Conservation (phyloP, 2,113 vertebrate genomes). For the Neoarius graeffei region DNA sequence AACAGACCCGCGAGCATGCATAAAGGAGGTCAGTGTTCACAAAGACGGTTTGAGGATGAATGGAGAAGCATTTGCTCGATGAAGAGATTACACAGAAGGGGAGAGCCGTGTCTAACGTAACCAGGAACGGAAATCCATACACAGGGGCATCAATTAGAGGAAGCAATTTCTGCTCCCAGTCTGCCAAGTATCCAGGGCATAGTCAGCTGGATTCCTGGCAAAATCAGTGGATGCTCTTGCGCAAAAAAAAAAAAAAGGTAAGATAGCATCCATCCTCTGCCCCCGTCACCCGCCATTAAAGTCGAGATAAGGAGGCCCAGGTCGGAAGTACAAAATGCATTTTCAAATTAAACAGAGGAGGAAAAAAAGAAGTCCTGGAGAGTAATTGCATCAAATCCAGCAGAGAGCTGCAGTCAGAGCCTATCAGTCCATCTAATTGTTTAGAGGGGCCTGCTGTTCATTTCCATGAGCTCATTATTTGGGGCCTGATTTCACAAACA, state of each 20-base stretch:
- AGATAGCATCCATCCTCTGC: constrained; percentile 53
- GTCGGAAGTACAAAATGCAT: constrained; percentile 61
- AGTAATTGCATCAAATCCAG: constrained; percentile 58
- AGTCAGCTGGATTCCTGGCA: constrained; percentile 53
- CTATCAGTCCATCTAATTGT: constrained; percentile 58
- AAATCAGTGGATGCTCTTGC: constrained; percentile 46
- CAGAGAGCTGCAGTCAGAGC: constrained; percentile 49
- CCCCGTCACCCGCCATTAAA: constrained; percentile 40
- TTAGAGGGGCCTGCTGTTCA: constrained; percentile 56
- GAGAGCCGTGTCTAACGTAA: constrained; percentile 51
- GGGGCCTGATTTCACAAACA: constrained; percentile 54
- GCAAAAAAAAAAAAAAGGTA: constrained; percentile 44
- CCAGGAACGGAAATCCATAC: constrained; percentile 59
- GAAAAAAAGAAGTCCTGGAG: constrained; percentile 56
- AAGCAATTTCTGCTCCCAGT: constrained; percentile 51
- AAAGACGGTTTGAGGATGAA: constrained; percentile 64
- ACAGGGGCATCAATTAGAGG: constrained; percentile 54
- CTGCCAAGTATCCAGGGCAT: constrained; percentile 43
- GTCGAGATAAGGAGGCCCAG: constrained; percentile 59
- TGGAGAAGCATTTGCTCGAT: constrained; percentile 63
- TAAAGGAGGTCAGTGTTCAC: constrained; percentile 46
- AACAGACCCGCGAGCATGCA: constrained; percentile 8
- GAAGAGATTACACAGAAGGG: constrained; percentile 59
- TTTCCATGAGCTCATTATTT: constrained; percentile 60
- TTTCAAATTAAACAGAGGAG: constrained; percentile 58